phyloP scores from a whole-genome alignment of 2,797 vertebrate genomes.

The Thaleichthys pacificus region DNA sequence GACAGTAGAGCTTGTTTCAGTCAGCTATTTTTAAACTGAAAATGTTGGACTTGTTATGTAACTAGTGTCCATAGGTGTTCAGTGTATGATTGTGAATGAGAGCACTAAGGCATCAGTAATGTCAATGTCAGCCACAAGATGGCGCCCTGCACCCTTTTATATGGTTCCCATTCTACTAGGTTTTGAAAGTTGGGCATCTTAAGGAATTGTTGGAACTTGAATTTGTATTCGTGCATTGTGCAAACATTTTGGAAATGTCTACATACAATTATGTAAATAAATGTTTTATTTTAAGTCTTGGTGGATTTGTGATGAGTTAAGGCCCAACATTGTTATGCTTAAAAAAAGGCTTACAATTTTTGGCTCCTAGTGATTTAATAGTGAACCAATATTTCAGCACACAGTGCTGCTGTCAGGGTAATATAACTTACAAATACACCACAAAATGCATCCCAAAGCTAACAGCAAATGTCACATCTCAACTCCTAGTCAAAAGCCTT shows the following conservation, averaged over 20 bases:
- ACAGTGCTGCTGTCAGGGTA: no score
- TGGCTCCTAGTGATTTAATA: neutral
- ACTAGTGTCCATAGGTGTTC: neutral
- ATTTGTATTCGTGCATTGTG: slow-evolving; percentile 26
- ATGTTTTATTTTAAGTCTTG: slow-evolving; percentile 24
- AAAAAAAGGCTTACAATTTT: neutral
- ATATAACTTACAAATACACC: no score
- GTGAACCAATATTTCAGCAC: neutral
- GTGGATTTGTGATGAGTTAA: neutral
- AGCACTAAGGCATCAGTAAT: slow-evolving; percentile 1
- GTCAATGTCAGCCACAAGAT: neutral
- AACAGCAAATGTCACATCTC: no score
- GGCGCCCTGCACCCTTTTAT: neutral
- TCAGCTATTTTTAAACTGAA: neutral
- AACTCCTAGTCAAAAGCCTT: no score
- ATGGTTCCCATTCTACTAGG: slow-evolving; percentile 21
- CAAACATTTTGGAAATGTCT: slow-evolving; percentile 32
- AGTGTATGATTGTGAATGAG: neutral
- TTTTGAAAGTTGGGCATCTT: slow-evolving; percentile 18
- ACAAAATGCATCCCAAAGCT: no score
- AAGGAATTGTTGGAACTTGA: slow-evolving; percentile 27
- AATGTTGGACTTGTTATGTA: neutral
- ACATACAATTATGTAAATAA: slow-evolving; percentile 40
- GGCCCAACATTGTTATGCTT: no score
- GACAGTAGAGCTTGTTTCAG: no score